Evolutionary conservation across 2,797 vertebrate genomes (phyloP).

Genomic region (Xiphophorus birchmanni): DNA sequence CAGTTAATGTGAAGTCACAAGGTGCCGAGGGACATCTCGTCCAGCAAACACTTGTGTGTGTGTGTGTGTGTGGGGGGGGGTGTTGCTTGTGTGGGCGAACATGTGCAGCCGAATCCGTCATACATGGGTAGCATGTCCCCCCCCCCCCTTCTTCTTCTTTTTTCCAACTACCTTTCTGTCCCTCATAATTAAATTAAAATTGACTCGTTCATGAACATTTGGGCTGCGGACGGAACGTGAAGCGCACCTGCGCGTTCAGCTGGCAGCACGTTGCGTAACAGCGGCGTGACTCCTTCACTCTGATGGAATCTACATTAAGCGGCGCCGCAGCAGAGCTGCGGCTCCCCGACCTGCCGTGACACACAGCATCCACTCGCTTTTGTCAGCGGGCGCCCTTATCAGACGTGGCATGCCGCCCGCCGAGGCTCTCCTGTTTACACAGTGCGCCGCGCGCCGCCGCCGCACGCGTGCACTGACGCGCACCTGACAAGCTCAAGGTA

Average conservation of each 20-base stretch:
- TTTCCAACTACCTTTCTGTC: neutral
- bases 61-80: conserved; percentile 15
- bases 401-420: conserved; percentile 56
- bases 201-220: conserved; percentile 67
- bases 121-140: conserved; percentile 15
- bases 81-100: conserved; percentile 4
- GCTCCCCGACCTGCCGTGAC: conserved; percentile 12
- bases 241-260: conserved; percentile 67
- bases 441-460: conserved; percentile 38
- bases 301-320: conserved; percentile 48
- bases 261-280: conserved; percentile 43
- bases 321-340: conserved; percentile 20
- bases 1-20: conserved; percentile 44
- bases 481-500: conserved; percentile 44
- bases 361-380: conserved; percentile 28
- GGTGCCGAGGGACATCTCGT: conserved; percentile 36
- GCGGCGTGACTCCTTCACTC: conserved; percentile 31
- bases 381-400: conserved; percentile 56
- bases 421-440: conserved; percentile 46
- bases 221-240: conserved; percentile 59
- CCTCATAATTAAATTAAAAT: conserved; percentile 63
- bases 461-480: conserved; percentile 21
- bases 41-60: conserved; percentile 17
- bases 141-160: too few species aligned
- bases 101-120: conserved; percentile 39